A percentile compares a stretch with the other conserved stretches of the same genome.
phyloP scores from a whole-genome alignment of 2,888 invertebrate genomes.

The Ophion ellenae region DNA sequence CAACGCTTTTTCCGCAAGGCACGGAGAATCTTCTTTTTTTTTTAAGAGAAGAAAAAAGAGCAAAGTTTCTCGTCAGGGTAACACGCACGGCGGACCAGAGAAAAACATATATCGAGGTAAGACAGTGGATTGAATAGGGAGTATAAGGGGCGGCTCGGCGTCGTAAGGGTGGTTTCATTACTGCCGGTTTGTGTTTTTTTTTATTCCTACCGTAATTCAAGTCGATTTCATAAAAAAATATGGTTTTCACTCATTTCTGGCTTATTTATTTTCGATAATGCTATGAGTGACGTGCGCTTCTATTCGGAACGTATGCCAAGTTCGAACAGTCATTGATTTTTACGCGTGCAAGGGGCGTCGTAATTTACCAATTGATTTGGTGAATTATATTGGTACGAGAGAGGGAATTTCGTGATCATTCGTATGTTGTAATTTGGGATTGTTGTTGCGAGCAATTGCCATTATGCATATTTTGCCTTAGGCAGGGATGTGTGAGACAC shows the following conservation, averaged over 20 bases:
- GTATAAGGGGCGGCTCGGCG: background rate
- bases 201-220: background rate
- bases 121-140: conserved; percentile 14
- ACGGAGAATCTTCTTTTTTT: background rate
- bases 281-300: no score
- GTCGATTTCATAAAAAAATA: background rate
- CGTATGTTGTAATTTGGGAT: no score
- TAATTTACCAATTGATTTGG: background rate
- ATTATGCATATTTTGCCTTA: background rate
- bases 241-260: background rate
- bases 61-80: background rate
- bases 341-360: background rate
- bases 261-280: background rate
- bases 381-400: no score
- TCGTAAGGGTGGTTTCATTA: background rate
- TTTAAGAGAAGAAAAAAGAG: background rate
- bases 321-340: conserved; percentile 47
- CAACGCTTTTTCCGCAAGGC: background rate
- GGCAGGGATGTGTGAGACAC: conserved; percentile 16
- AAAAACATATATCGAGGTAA: conserved; percentile 54
- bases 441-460: no score
- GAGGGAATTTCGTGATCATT: no score
- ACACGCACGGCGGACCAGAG: conserved; percentile 19
- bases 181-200: background rate
- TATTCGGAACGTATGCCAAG: background rate